These are phyloP conservation scores for Dromiciops gliroides DNA, from an alignment of 2,113 vertebrate genomes.

Conservation along the genomic window DNA sequence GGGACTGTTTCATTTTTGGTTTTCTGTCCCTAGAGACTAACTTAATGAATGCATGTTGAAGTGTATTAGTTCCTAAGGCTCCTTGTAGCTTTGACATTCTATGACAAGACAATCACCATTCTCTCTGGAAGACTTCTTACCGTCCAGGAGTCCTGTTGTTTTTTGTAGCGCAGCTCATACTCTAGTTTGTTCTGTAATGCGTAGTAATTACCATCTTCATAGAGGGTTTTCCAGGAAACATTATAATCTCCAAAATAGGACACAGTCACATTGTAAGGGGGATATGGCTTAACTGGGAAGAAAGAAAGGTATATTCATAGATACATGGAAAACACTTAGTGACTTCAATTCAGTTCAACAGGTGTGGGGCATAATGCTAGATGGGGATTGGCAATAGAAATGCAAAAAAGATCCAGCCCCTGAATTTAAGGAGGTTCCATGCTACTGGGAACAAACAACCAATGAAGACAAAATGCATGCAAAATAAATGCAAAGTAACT, in stretches of 20 bases:
- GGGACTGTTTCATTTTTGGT: neutral
- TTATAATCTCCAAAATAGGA: conserved; percentile 79
- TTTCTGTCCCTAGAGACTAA: neutral
- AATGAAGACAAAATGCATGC: neutral
- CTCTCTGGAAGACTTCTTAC: conserved; percentile 74
- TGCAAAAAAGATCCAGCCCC: neutral
- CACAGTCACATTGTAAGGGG: conserved; percentile 85
- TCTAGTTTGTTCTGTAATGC: conserved; percentile 75
- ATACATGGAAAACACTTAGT: neutral
- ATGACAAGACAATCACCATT: neutral
- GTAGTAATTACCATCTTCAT: neutral
- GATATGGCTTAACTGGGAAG: conserved; percentile 86
- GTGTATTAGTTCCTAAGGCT: neutral
- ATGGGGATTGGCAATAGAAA: neutral
- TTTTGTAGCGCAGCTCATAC: conserved; percentile 87
- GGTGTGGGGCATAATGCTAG: too few relatives aligned
- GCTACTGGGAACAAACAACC: neutral
- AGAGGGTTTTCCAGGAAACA: conserved; percentile 87
- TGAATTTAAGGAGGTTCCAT: neutral
- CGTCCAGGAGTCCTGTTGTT: conserved; percentile 70
- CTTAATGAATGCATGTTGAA: neutral
- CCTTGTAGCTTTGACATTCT: neutral
- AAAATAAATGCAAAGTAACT: neutral
- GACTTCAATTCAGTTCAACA: neutral
- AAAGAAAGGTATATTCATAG: conserved; percentile 59